These are phyloP conservation scores for Orbicella faveolata DNA, from an alignment of 64 coral and sea anemone genomes.

Conservation along the genomic window DNA sequence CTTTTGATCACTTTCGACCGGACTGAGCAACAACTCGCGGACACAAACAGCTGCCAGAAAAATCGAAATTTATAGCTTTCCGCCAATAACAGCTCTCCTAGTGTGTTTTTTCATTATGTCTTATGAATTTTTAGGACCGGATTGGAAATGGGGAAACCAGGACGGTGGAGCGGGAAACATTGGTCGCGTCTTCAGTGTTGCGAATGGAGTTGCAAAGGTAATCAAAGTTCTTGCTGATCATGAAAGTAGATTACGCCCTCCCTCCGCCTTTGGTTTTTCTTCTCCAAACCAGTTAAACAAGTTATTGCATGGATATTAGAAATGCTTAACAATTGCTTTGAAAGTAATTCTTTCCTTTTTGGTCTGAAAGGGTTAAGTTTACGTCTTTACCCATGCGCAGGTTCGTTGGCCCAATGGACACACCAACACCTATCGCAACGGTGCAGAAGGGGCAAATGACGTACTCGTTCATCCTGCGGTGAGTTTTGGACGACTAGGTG, in stretches of 20 bases:
- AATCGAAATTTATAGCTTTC: no score
- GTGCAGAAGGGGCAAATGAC: conserved; percentile 39
- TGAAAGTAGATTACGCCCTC: no score
- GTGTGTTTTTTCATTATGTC: not conserved
- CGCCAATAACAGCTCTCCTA: no score
- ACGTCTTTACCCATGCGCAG: not conserved
- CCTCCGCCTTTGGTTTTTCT: no score
- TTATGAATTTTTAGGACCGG: conserved; percentile 20
- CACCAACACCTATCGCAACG: conserved; percentile 51
- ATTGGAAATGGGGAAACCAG: conserved; percentile 64
- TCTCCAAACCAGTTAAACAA: no score
- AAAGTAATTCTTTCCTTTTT: not conserved
- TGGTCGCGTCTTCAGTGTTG: conserved; percentile 19
- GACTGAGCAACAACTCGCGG: no score
- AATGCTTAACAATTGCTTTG: no score
- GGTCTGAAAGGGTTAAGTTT: no score
- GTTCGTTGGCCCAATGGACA: conserved; percentile 55
- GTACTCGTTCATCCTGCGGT: conserved; percentile 25
- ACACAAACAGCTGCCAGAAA: no score
- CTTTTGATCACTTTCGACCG: no score
- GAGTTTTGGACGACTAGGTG: not conserved
- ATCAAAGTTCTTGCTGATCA: not conserved
- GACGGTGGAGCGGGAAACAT: conserved; percentile 47
- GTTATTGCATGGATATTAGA: no score
- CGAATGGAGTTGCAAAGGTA: conserved; percentile 10